Evolutionary conservation across 2,888 invertebrate species (phyloP).

Genomic region (Prenolepis imparis): DNA sequence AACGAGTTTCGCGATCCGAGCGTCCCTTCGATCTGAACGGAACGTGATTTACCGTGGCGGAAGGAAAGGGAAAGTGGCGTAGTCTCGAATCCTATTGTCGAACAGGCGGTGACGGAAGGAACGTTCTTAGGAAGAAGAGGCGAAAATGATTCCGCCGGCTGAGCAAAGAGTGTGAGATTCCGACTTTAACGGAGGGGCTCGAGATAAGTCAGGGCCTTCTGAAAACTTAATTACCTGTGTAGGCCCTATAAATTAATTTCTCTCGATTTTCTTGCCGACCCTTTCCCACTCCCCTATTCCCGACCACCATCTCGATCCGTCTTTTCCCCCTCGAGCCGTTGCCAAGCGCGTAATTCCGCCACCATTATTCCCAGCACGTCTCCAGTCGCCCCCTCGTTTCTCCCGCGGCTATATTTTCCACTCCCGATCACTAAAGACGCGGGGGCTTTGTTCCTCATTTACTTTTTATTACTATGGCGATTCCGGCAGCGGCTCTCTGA

Average conservation of each 20-base stretch:
- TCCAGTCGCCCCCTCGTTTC: slow-evolving; percentile 79
- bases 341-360: slow-evolving; percentile 83
- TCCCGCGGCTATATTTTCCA: slow-evolving; percentile 71
- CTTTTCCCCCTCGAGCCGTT: slow-evolving; percentile 67
- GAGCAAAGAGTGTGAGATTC: slow-evolving; percentile 64
- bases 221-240: slow-evolving; percentile 86
- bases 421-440: slow-evolving; percentile 72
- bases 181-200: slow-evolving; percentile 53
- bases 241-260: slow-evolving; percentile 86
- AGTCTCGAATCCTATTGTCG: slow-evolving; percentile 54
- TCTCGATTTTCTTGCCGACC: slow-evolving; percentile 82
- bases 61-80: slow-evolving; percentile 53
- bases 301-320: slow-evolving; percentile 38
- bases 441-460: slow-evolving; percentile 85
- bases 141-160: slow-evolving; percentile 61
- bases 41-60: slow-evolving; percentile 72
- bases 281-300: slow-evolving; percentile 67
- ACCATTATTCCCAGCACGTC: slow-evolving; percentile 86
- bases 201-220: slow-evolving; percentile 72
- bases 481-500: slow-evolving; percentile 52
- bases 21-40: slow-evolving; percentile 63
- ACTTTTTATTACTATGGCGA: slow-evolving; percentile 84
- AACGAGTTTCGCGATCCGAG: slow-evolving; percentile 63
- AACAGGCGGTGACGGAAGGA: slow-evolving; percentile 58
- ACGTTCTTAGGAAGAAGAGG: slow-evolving; percentile 55